Percentiles rank a stretch among this genome's conserved stretches.
These are phyloP conservation scores for Panthera leo DNA, from an alignment of 2,113 vertebrate species.

Conservation along the genomic window DNA sequence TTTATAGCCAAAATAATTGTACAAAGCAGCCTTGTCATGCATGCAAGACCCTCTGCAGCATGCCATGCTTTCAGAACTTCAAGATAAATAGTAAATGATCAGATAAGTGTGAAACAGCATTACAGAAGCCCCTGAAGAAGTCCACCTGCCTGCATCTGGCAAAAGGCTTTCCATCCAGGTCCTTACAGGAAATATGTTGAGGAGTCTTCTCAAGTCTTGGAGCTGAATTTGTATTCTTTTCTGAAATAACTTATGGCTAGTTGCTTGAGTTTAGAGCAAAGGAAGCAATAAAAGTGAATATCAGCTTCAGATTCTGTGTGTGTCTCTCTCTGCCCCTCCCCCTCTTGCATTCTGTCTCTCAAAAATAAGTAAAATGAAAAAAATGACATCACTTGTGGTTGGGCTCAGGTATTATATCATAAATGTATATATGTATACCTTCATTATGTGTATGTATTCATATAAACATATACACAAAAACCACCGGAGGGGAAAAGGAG, in stretches of 20 bases:
- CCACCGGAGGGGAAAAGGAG: background rate
- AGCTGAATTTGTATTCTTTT: background rate
- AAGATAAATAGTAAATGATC: slow-evolving; percentile 15
- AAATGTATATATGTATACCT: background rate
- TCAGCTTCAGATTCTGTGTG: no score
- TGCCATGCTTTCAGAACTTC: background rate
- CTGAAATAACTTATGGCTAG: background rate
- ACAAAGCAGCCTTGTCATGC: background rate
- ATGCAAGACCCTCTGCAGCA: background rate
- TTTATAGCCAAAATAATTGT: slow-evolving; percentile 32
- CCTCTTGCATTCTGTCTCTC: no score
- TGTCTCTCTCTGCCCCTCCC: no score
- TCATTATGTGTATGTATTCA: background rate
- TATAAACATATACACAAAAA: background rate
- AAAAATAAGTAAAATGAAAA: no score
- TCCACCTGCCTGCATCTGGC: background rate
- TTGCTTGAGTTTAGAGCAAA: background rate
- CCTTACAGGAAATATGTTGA: background rate
- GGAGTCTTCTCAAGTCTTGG: background rate
- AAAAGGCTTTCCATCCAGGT: background rate
- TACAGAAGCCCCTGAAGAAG: background rate
- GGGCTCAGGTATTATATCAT: background rate
- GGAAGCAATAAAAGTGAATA: background rate
- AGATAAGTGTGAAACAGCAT: background rate
- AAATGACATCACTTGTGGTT: background rate